Evolutionary conservation across 2,113 vertebrate genomes (phyloP).

Genomic region (Dasyurus viverrinus): DNA sequence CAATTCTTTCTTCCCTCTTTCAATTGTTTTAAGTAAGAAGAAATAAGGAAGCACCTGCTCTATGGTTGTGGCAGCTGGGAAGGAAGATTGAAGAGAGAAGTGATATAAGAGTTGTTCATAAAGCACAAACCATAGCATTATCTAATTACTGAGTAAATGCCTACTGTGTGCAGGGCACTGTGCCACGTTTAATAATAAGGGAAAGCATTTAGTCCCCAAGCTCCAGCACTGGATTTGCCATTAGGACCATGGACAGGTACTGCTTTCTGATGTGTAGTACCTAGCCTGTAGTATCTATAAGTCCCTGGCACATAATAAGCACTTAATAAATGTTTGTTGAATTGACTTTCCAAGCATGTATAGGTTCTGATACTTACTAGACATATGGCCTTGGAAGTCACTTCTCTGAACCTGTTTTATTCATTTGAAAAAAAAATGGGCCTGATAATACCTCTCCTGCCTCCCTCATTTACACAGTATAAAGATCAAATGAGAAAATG

Average conservation of each 20-base stretch:
- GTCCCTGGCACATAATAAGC: not conserved
- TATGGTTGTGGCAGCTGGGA: not conserved
- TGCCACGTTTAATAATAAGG: not conserved
- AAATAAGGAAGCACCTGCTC: not conserved
- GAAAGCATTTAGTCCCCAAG: not conserved
- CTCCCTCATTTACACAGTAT: not conserved
- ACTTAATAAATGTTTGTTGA: not conserved
- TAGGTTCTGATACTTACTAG: not conserved
- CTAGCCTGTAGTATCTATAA: too few relatives aligned
- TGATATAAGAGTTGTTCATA: not conserved
- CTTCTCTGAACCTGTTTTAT: too few relatives aligned
- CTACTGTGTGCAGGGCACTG: too few relatives aligned
- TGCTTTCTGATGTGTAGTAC: not conserved
- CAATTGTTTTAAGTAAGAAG: not conserved
- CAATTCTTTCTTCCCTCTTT: not conserved
- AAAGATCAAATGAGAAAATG: not conserved
- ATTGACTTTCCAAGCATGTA: not conserved
- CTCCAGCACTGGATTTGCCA: not conserved
- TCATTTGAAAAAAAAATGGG: not conserved
- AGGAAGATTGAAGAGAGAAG: not conserved
- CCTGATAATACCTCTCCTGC: not conserved
- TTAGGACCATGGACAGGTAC: not conserved
- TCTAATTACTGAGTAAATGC: too few relatives aligned
- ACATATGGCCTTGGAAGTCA: too few relatives aligned
- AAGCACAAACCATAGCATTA: not conserved